Conservation (phyloP, 2,113 vertebrate species). For the Muntiacus muntjak region DNA sequence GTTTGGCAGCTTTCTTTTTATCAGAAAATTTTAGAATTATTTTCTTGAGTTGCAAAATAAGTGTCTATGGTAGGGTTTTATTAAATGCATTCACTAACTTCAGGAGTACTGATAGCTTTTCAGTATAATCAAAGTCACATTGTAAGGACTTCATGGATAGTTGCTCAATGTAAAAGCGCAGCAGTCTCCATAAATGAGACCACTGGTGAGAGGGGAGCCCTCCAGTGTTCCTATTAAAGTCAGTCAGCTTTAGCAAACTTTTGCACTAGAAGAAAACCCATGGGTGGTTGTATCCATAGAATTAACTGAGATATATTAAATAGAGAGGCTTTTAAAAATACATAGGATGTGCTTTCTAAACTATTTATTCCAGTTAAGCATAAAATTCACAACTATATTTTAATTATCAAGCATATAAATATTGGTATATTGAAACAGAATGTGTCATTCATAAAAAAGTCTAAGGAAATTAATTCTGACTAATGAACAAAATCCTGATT, state of each 20-base stretch:
- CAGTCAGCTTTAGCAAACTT: not conserved
- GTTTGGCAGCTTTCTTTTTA: not conserved
- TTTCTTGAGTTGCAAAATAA: not conserved
- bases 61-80: not conserved
- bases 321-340: not conserved
- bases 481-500: slow-evolving; percentile 7
- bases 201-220: not conserved
- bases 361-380: not conserved
- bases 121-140: not conserved
- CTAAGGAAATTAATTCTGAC: not conserved
- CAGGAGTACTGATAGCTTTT: not conserved
- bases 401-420: not conserved
- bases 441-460: not conserved
- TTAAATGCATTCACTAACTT: not conserved
- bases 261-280: not conserved
- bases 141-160: not conserved
- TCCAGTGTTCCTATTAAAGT: not conserved
- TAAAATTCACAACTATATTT: not conserved
- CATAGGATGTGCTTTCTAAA: not conserved
- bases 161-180: not conserved
- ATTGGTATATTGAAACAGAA: not conserved
- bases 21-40: not conserved
- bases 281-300: not conserved
- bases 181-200: not conserved
- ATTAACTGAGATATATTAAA: not conserved